Base-by-base conservation (phyloP, 1,140 invertebrate genomes). In the Leptinotarsa lineolata region DNA sequence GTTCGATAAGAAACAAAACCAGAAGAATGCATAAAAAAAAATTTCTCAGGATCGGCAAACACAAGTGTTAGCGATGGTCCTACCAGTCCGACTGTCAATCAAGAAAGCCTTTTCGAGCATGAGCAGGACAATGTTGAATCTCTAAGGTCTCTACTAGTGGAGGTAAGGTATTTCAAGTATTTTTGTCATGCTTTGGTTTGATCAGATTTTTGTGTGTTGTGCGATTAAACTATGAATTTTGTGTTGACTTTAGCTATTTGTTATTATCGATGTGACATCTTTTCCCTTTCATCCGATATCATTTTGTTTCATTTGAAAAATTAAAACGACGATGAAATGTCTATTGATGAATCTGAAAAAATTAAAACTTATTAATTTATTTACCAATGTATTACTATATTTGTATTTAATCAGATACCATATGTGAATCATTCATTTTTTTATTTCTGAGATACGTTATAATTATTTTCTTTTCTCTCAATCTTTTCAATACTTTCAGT, bases 111-210 rank as follows among this genome's bases (percentile, higher is more conserved):
- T 54, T 87, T 87, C 82, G 87, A 88, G 72, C 83, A 85, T 64
- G 87, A 88, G 78, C 83, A 85, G 73, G 85, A 86, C 59, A 87
- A 88, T 48, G 88, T 91, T 44, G 88, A 91, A 81, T 89, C 90
- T 69, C 83, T 93, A 59, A 88, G 87, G 77, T 85, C 88, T 80
- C 89, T 91, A 75, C 85, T 93, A 77, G 92, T 91, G 85, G 91
- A 95, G 91, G 94, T 95, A 86, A 75, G 16, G n/a, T 16, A n/a
- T 18, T 54, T 4, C 5, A 18, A 54, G n/a, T 54, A 18, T 18
- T n/a, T 54, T 54, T 54, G 15, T 54, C n/a, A 54, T 54, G 48
- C n/a, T 54, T 54, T 15, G 15, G 48, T 18, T n/a, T 16, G 15
- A 16, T 15, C 48, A 5, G 13, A 5, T 54, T n/a, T 54, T 54